A percentile compares a stretch with the other conserved stretches of the same genome.
phyloP scores from a whole-genome alignment of 1,140 invertebrate species.

The Mya arenaria region DNA sequence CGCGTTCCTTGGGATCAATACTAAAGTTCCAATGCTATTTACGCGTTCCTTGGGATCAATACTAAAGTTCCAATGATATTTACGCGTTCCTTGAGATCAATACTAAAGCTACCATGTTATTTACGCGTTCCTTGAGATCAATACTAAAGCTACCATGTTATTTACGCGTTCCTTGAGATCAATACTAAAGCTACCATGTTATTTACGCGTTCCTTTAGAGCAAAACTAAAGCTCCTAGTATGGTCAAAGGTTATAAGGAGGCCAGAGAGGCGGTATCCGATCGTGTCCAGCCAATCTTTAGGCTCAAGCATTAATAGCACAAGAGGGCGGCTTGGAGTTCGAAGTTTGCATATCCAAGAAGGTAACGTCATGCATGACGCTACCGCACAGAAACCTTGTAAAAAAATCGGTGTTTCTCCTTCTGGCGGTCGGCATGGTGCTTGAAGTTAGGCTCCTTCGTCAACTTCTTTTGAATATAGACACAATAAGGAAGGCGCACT shows the following conservation, averaged over 20 bases:
- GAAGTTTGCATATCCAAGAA: constrained; percentile 35
- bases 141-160: no score
- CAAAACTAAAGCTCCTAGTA: constrained; percentile 72
- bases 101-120: no score
- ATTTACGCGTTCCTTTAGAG: constrained; percentile 71
- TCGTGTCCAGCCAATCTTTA: constrained; percentile 71
- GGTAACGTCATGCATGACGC: constrained; percentile 61
- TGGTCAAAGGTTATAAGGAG: constrained; percentile 76
- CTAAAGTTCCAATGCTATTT: no score
- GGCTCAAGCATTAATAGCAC: constrained; percentile 77
- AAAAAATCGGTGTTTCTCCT: constrained; percentile 85
- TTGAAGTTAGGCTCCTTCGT: constrained; percentile 74
- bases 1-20: no score
- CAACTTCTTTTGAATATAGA: constrained; percentile 63
- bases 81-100: no score
- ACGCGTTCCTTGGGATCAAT: no score
- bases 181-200: no score
- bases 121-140: no score
- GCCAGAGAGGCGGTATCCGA: constrained; percentile 76
- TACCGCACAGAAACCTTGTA: constrained; percentile 67
- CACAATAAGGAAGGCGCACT: no score
- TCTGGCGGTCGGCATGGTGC: constrained; percentile 79
- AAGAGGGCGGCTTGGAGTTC: constrained; percentile 63
- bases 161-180: no score
- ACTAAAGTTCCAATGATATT: no score